Percentiles rank a stretch among this genome's conserved stretches.
These are phyloP conservation scores for Pantherophis guttatus DNA, from an alignment of 2,113 vertebrate genomes.

Conservation along the genomic window DNA sequence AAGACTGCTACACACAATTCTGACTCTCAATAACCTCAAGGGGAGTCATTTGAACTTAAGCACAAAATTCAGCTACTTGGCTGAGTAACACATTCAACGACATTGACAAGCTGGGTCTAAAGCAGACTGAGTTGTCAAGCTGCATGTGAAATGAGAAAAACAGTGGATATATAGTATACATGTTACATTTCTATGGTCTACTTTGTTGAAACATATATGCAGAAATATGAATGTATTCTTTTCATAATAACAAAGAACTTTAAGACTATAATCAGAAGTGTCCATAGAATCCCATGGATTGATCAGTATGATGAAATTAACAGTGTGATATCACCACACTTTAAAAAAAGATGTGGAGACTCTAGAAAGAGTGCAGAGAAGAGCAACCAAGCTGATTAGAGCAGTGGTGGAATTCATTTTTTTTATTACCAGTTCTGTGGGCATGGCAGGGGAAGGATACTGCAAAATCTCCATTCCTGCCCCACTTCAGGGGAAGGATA, in stretches of 20 bases:
- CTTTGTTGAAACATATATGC: background rate
- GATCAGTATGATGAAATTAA: background rate
- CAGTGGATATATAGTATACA: background rate
- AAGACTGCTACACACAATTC: no score
- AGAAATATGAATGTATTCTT: background rate
- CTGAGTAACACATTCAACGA: background rate
- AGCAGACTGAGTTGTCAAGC: background rate
- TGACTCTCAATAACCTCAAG: background rate
- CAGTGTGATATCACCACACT: background rate
- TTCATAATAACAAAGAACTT: background rate
- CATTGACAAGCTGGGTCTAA: background rate
- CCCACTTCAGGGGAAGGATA: no score
- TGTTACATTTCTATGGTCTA: background rate
- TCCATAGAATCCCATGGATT: background rate
- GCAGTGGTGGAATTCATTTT: no score
- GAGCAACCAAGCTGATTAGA: no score
- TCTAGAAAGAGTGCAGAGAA: no score
- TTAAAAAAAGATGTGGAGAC: no score
- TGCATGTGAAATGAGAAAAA: background rate
- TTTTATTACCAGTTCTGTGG: no score
- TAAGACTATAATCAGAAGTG: background rate
- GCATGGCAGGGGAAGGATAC: no score
- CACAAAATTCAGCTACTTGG: background rate
- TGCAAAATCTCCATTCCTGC: no score
- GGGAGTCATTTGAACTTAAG: background rate